Evolutionary conservation across 2,888 invertebrate species (phyloP), one percentile per base, ranked within the genome.

Genomic region (Laspeyria flexula): DNA sequence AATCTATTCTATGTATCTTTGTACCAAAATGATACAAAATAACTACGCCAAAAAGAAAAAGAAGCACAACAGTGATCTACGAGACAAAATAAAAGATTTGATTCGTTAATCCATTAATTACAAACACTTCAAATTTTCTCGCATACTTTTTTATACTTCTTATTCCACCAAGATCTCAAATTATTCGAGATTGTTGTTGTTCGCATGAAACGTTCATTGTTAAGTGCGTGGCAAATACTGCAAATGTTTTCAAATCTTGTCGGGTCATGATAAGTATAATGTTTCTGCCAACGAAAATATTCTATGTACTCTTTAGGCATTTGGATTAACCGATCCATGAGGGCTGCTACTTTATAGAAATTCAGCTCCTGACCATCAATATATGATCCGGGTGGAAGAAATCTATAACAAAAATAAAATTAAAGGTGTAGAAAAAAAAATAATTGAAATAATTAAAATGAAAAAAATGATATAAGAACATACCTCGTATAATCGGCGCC

Each of bases 401-500:
- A 91, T 53, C 90, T 91, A 83, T 1, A 77, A 62, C 13, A 25
- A 25, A 25, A 25, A 7, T n/a, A n/a, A n/a, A n/a, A n/a, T n/a
- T n/a, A n/a, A n/a, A n/a, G n/a, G n/a, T n/a, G n/a, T n/a, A n/a
- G n/a, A n/a, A n/a, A n/a, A n/a, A n/a, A n/a, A n/a, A n/a, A n/a
- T n/a, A n/a, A n/a, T n/a, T n/a, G n/a, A n/a, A n/a, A n/a, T n/a
- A n/a, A n/a, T n/a, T n/a, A n/a, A n/a, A n/a, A n/a, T n/a, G n/a
- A n/a, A n/a, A n/a, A n/a, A n/a, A n/a, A n/a, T n/a, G n/a, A n/a
- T n/a, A n/a, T n/a, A n/a, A 35, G 29, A 23, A 3, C 4, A 1
- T 62, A 90, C 91, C 89, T 86, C 10, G 85, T 79, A 81, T 96
- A 96, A 81, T 96, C 92, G 44, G 94, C 94, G 12, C 94, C 95